These are phyloP conservation scores for Cyprinodon brontotheroides DNA, from an alignment of 2,113 vertebrate species.

Conservation along the genomic window DNA sequence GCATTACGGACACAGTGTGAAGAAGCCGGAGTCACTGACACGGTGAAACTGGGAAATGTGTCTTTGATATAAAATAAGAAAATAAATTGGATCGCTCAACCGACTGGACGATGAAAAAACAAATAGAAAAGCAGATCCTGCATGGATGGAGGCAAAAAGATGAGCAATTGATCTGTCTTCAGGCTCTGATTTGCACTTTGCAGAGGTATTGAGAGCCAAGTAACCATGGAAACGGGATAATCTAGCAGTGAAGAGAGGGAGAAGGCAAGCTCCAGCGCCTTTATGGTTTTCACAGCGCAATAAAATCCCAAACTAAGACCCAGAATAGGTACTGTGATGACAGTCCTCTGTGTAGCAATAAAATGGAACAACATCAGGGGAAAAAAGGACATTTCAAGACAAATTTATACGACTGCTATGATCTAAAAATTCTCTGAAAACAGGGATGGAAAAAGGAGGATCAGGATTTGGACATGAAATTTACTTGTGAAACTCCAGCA, in stretches of 20 bases:
- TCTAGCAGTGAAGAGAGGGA: not conserved
- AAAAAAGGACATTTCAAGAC: not conserved
- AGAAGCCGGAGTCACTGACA: not conserved
- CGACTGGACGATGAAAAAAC: not conserved
- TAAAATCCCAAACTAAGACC: constrained; percentile 3
- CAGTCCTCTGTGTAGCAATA: not conserved
- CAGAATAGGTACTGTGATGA: not conserved
- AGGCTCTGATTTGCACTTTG: constrained; percentile 45
- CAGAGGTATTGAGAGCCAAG: constrained; percentile 39
- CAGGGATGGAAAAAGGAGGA: not conserved
- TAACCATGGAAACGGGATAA: constrained; percentile 62
- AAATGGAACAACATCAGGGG: not conserved
- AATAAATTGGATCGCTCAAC: not conserved
- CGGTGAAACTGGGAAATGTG: not conserved
- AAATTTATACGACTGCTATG: not conserved
- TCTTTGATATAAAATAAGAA: not conserved
- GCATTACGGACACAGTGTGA: not conserved
- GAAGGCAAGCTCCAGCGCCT: constrained; percentile 3
- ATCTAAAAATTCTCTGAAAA: not conserved
- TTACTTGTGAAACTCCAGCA: not conserved
- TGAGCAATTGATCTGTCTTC: constrained; percentile 37
- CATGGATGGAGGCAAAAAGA: constrained; percentile 6
- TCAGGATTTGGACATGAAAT: not conserved
- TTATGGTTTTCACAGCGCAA: constrained; percentile 7
- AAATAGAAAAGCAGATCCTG: not conserved